Percentiles rank a stretch among this genome's conserved stretches.
Conservation (phyloP, 1,140 invertebrate genomes). For the Daktulosphaira vitifoliae region DNA sequence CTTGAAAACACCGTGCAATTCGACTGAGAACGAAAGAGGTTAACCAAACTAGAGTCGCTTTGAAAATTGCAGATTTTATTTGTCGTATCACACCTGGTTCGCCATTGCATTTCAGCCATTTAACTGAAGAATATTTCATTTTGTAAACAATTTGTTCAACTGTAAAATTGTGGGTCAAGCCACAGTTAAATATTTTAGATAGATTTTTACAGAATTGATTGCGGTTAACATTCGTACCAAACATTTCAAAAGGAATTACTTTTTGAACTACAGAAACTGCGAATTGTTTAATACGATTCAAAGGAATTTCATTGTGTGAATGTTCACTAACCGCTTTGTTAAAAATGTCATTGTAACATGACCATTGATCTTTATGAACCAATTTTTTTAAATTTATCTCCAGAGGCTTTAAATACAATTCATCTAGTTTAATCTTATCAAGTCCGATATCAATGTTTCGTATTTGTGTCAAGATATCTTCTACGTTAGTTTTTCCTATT, state of each 20-base stretch:
- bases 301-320: background rate
- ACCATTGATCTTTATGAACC: background rate
- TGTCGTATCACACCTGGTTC: too few species aligned
- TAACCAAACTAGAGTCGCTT: background rate
- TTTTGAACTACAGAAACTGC: background rate
- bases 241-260: background rate
- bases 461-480: background rate
- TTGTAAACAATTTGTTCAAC: background rate
- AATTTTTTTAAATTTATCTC: background rate
- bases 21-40: background rate
- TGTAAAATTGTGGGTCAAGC: background rate
- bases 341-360: background rate
- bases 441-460: background rate
- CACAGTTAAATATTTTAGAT: background rate
- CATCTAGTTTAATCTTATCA: background rate
- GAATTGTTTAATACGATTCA: background rate
- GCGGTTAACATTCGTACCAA: background rate
- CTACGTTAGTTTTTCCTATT: background rate
- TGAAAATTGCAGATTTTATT: too few species aligned
- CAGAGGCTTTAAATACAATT: background rate
- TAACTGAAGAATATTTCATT: background rate
- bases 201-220: constrained; percentile 1
- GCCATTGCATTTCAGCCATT: background rate
- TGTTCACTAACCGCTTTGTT: background rate
- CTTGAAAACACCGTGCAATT: background rate